Evolutionary conservation across 2,797 vertebrate genomes (phyloP).

Genomic region (Taeniopygia guttata): DNA sequence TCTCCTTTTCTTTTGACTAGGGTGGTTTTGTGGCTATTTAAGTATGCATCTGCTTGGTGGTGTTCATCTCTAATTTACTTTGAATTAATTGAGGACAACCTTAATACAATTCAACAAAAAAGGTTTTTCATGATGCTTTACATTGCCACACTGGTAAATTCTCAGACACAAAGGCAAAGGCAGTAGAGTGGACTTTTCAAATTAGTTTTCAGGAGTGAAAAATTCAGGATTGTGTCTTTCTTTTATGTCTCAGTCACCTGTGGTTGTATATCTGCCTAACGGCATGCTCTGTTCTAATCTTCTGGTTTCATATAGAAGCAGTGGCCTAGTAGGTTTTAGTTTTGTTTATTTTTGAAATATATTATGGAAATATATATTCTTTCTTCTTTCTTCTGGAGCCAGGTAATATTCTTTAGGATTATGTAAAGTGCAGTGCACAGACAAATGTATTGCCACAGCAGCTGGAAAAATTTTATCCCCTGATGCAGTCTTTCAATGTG

Average conservation of each 20-base stretch:
- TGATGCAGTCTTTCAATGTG: not conserved
- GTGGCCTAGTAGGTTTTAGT: not conserved
- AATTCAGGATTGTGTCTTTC: not conserved
- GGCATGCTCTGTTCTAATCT: not conserved
- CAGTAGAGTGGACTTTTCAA: not conserved
- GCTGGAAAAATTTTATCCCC: slow-evolving; percentile 12
- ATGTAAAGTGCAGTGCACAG: not conserved
- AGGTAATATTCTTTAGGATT: not conserved
- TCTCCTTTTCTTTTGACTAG: not conserved
- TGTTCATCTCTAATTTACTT: not conserved
- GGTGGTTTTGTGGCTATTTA: slow-evolving; percentile 15
- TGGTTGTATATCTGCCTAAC: not conserved
- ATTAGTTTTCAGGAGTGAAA: not conserved
- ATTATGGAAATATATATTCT: not conserved
- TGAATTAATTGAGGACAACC: not conserved
- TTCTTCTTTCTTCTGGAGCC: not conserved
- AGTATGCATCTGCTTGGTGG: not conserved
- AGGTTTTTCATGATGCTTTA: not conserved
- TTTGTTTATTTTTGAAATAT: not conserved
- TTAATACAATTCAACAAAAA: not conserved
- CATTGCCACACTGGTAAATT: not conserved
- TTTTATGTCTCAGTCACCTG: not conserved
- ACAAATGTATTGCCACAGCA: not conserved
- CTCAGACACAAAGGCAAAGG: not conserved
- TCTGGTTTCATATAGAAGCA: not conserved